Evolutionary conservation across 2,888 invertebrate genomes (phyloP), one percentile per base, ranked within the genome.

Genomic region (Aethes cnicana): DNA sequence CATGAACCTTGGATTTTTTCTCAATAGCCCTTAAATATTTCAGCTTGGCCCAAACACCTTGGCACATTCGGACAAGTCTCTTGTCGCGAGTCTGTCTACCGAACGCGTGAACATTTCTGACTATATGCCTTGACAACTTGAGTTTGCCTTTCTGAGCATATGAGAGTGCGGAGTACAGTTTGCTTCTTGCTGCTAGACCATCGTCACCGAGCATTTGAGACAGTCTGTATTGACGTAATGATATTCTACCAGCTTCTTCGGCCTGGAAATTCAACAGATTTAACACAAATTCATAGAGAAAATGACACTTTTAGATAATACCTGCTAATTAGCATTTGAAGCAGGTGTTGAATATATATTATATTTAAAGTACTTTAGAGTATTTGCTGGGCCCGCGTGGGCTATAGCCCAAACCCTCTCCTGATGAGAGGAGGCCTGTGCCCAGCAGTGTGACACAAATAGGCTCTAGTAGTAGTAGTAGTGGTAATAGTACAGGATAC

Each of bases 181-280:
- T 93, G 75, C 98, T 98, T 49, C 97, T 91, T 0, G 95, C 93
- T 26, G 95, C 93, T 39, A 96, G 83, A 23, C 93, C 91, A 0
- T 96, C 95, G 82, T 98, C 97, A 0, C 95, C 96, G 28, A 97
- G 87, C 68, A 94, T 91, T 55, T 94, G 71, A 0, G 98, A 97
- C 17, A 98, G 86, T 68, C 91, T 91, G 56, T 98, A 91, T 75
- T 99, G 98, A 56, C 94, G 91, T 11, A 94, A 43, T 7, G 98
- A 97, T 77, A 98, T 97, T 72, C 93, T 93, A 0, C 96, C 97
- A 20, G 98, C 98, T 67, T 94, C 94, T 68, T 94, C 91, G 8
- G 98, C 98, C 96, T 96, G 77, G 11, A 76, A 81, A 62, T n/a
- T n/a, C n/a, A n/a, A n/a, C n/a, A n/a, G n/a, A n/a, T n/a, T n/a